Evolutionary conservation across 2,888 invertebrate genomes (phyloP), one percentile per base, ranked within the genome.

Genomic region (Drosophila colorata): DNA sequence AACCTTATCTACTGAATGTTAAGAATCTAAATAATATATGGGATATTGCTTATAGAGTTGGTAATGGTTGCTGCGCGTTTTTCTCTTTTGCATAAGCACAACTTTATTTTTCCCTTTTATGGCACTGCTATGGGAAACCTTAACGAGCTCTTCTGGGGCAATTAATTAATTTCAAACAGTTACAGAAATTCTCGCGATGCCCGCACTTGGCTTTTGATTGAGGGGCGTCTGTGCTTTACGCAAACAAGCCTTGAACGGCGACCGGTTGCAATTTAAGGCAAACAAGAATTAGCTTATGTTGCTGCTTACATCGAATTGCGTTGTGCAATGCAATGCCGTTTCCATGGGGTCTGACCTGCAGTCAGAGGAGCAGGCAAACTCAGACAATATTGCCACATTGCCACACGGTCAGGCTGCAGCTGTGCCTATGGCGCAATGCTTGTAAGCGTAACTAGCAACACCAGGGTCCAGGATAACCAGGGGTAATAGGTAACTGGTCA

Each of bases 401-500:
- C 23, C 28, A 11, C 31, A 31, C 31, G 11, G 31, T 31, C 31
- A 13, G n/a, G 20, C 44, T 69, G 65, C 58, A 74, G 52, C 44
- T 40, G 58, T 25, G 53, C 43, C 64, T 40, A 47, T 63, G 80
- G 37, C 48, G 63, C 65, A 86, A 79, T 53, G 43, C 41, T 56
- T 31, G 18, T 14, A 48, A 31, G 11, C 11, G 13, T 38, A 56
- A 28, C 28, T 13, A 28, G 38, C 13, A 35, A 31, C 9, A 28
- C 9, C 13, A 13, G 20, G 18, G 18, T 2, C 25, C 18, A 18
- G 25, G n/a, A 14, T 7, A 13, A 9, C 3, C 33, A 8, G 38
- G 31, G 14, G 16, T n/a, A 33, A 35, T 25, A 61, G 41, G 48
- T 43, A 37, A 11, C 20, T 13, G 14, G 25, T 16, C 31, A 13